Conservation (phyloP, 2,888 invertebrate genomes). For the Didymodactylos carnosus region DNA sequence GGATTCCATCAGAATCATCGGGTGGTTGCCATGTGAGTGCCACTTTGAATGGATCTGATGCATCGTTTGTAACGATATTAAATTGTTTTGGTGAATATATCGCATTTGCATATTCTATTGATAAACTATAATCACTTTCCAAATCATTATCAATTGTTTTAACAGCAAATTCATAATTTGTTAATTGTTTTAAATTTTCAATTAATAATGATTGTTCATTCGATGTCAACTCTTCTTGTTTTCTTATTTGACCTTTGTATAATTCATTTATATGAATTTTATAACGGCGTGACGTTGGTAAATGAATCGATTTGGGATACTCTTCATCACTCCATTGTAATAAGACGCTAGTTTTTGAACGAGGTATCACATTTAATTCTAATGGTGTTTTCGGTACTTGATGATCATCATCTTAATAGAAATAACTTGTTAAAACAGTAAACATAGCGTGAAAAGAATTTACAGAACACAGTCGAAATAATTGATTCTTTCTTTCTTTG, state of each 20-base stretch:
- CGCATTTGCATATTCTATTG: not conserved
- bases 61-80: not conserved
- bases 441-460: too few species aligned
- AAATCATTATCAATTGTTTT: not conserved
- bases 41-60: not conserved
- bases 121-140: not conserved
- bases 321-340: not conserved
- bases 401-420: not conserved
- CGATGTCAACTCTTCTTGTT: not conserved
- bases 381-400: not conserved
- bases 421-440: too few species aligned
- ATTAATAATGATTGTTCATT: not conserved
- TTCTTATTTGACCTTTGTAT: not conserved
- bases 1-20: not conserved
- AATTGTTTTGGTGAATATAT: not conserved
- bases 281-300: not conserved
- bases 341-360: not conserved
- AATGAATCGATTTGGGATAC: not conserved
- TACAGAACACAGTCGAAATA: too few species aligned
- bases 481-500: too few species aligned
- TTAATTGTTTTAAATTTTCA: not conserved
- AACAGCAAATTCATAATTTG: not conserved
- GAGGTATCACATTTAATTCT: not conserved
- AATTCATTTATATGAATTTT: not conserved
- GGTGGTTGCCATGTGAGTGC: not conserved